Conservation (phyloP, 1,140 invertebrate genomes). For the Lepidurus couesii region DNA sequence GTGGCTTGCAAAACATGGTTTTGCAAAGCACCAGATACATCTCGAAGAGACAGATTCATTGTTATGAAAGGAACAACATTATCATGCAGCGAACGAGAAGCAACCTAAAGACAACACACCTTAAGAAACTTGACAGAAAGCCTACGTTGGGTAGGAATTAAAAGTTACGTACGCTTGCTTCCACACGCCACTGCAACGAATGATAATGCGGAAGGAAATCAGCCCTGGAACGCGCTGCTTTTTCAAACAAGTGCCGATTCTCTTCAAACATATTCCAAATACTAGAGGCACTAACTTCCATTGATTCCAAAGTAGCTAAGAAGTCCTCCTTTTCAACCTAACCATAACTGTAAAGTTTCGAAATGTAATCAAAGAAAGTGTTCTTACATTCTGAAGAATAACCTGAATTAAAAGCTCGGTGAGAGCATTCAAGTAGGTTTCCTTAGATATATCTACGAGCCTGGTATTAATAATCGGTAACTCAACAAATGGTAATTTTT, state of each 20-base stretch:
- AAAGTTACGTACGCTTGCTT: not conserved
- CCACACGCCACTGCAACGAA: not conserved
- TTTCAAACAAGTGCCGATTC: not conserved
- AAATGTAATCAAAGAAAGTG: not conserved
- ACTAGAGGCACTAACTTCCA: not conserved
- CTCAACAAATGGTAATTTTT: no score
- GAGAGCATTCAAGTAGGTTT: not conserved
- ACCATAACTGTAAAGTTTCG: not conserved
- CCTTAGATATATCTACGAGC: not conserved
- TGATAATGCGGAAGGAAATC: not conserved
- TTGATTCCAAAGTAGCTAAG: not conserved
- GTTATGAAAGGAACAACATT: not conserved
- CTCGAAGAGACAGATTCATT: not conserved
- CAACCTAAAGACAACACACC: not conserved
- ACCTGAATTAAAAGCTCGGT: not conserved
- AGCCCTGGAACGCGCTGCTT: not conserved
- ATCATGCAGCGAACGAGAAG: not conserved
- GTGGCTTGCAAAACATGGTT: not conserved
- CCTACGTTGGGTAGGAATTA: not conserved
- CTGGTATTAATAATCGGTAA: no score
- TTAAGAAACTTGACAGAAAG: not conserved
- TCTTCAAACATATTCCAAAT: not conserved
- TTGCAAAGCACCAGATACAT: not conserved
- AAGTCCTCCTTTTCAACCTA: slow-evolving; percentile 12
- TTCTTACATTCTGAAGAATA: not conserved